Percentiles rank a stretch among this genome's conserved stretches.
Conservation (phyloP, 2,888 invertebrate genomes). For the Sylvicola cinctus region DNA sequence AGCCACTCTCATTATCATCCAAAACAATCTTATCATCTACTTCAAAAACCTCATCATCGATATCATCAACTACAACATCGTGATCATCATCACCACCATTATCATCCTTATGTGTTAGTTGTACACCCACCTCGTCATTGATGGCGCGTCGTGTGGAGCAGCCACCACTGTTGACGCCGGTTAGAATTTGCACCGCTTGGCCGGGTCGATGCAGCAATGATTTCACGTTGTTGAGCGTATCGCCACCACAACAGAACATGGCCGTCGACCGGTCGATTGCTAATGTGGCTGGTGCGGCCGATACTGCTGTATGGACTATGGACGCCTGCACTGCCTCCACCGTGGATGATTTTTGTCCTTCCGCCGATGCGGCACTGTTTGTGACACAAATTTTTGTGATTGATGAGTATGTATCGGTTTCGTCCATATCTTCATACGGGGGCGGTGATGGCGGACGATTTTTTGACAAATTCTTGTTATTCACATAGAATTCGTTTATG, state of each 20-base stretch:
- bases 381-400: constrained; percentile 19
- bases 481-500: constrained; percentile 30
- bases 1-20: constrained; percentile 9
- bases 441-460: too few species aligned
- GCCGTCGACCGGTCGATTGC: too few species aligned
- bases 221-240: constrained; percentile 12
- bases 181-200: constrained; percentile 55
- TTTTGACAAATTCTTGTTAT: constrained; percentile 19
- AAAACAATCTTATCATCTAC: too few species aligned
- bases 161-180: too few species aligned
- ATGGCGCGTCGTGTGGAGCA: too few species aligned
- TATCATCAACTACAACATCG: constrained; percentile 15
- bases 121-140: constrained; percentile 15
- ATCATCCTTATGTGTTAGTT: constrained; percentile 21
- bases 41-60: too few species aligned
- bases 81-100: constrained; percentile 16
- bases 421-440: constrained; percentile 19
- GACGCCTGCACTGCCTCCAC: constrained; percentile 14
- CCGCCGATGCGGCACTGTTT: constrained; percentile 20
- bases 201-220: constrained; percentile 30
- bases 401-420: constrained; percentile 21
- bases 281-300: too few species aligned
- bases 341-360: too few species aligned
- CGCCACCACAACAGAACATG: constrained; percentile 23
- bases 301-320: too few species aligned